Base-by-base conservation (phyloP, 2,797 vertebrate genomes). In the Eutrigla gurnardus region DNA sequence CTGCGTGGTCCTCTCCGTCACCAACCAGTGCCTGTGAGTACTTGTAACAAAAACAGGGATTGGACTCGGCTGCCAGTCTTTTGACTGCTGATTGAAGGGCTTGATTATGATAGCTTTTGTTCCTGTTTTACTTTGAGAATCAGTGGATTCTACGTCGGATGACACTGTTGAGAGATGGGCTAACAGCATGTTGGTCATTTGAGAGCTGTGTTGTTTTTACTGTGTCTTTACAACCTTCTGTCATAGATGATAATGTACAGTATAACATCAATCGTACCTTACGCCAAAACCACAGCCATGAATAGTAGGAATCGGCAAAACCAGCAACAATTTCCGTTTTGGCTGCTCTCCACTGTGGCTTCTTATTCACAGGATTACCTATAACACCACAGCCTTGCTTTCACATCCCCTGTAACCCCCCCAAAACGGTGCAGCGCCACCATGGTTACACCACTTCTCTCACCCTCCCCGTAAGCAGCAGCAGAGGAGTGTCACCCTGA, bases 21-120 rank as follows among this genome's bases (percentile, higher is more conserved):
- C 90, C 87, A 96, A 93, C 76, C 87, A 94, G 62, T 90, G 91
- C 81, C 91, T 93, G 95, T 95, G 90, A 93, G 92, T 94, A 83
- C 58, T 60, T 4, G 0, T 0, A 32, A 43, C 12, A 55, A 39
- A 42, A 18, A 46, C 49, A 45, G 35, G 15, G 18, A 42, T 82
- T n/a, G 17, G 32, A 40, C 43, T 59, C 11, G 17, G 3, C 14
- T 64, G 45, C 15, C 33, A 47, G 61, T 18, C 5, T 25, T 50
- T 10, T 47, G 6, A 39, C 18, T 49, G 8, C 54, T 8, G 45
- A 39, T 49, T 40, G 32, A 3, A 40, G 39, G 39, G 35, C 43
- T 25, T 46, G 33, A 12, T 35, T 11, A 15, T 13, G 5, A 43
- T 33, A 18, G 37, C 4, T 43, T 25, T 25, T 54, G 49, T 43